Conservation (phyloP, 2,888 invertebrate species). For the Luffia ferchaultella region DNA sequence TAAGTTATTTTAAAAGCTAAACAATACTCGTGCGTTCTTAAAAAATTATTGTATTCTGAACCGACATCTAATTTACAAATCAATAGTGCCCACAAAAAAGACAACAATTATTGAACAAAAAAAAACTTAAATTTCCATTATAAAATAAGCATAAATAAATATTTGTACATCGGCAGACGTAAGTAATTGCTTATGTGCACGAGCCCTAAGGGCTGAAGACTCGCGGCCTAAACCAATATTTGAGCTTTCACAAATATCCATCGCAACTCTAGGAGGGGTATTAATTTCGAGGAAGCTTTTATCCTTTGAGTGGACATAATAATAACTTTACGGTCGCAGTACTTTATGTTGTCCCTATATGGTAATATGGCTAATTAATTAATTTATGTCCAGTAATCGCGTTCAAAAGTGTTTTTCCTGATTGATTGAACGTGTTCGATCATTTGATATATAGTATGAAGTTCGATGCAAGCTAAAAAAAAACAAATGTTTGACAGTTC, state of each 20-base stretch:
- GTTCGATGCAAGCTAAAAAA: too few relatives aligned
- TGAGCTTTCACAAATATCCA: not conserved
- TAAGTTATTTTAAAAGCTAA: too few relatives aligned
- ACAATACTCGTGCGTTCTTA: too few relatives aligned
- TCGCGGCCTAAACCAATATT: conserved; percentile 7
- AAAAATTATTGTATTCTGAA: too few relatives aligned
- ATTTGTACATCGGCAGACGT: not conserved
- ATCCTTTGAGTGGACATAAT: not conserved
- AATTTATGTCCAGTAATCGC: too few relatives aligned
- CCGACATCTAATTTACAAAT: too few relatives aligned
- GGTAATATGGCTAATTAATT: not conserved
- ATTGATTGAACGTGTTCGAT: not conserved
- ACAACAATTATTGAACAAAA: not conserved
- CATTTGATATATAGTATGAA: too few relatives aligned
- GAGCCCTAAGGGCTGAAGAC: not conserved
- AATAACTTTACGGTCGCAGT: not conserved
- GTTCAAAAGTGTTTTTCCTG: too few relatives aligned
- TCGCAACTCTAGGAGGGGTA: not conserved
- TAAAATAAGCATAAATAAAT: not conserved
- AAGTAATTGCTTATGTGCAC: not conserved
- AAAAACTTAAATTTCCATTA: not conserved
- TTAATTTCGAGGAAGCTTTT: not conserved
- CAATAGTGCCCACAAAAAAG: too few relatives aligned
- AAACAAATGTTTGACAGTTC: too few relatives aligned
- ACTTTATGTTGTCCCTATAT: not conserved